phyloP scores from a whole-genome alignment of 35 echinoderm and acorn worm genomes.

The Hemicentrotus pulcherrimus region DNA sequence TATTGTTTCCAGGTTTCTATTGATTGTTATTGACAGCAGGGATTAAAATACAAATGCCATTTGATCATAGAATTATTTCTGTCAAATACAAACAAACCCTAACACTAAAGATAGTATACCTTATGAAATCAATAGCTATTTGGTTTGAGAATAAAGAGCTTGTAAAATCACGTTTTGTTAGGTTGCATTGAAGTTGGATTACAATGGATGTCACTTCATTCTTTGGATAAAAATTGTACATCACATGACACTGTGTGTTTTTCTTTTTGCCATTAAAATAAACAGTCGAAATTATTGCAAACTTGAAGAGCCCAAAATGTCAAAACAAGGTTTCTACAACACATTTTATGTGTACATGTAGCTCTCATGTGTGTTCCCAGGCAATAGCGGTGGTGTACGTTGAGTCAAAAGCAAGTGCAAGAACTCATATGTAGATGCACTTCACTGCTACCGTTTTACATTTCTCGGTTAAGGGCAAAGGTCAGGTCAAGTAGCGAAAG shows the following conservation, averaged over 20 bases:
- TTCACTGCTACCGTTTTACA: slow-evolving; percentile 9
- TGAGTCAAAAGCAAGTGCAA: background rate
- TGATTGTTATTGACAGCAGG: too few species aligned
- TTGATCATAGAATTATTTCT: too few species aligned
- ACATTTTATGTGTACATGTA: too few species aligned
- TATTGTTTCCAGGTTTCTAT: too few species aligned
- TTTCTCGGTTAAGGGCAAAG: background rate
- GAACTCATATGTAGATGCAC: background rate
- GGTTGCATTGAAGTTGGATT: background rate
- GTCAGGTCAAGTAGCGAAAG: background rate
- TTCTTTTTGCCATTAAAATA: background rate
- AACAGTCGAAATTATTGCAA: background rate
- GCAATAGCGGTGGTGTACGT: background rate
- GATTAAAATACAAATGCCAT: too few species aligned
- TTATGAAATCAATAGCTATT: background rate
- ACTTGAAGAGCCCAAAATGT: background rate
- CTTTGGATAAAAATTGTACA: background rate
- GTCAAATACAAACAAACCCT: too few species aligned
- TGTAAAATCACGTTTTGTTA: background rate
- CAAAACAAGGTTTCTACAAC: background rate
- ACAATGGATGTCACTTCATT: background rate
- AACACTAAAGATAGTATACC: too few species aligned
- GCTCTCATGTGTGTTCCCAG: background rate
- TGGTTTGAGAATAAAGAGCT: background rate
- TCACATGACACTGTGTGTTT: background rate